phyloP scores from a whole-genome alignment of 2,113 vertebrate species.

The Microtus ochrogaster region DNA sequence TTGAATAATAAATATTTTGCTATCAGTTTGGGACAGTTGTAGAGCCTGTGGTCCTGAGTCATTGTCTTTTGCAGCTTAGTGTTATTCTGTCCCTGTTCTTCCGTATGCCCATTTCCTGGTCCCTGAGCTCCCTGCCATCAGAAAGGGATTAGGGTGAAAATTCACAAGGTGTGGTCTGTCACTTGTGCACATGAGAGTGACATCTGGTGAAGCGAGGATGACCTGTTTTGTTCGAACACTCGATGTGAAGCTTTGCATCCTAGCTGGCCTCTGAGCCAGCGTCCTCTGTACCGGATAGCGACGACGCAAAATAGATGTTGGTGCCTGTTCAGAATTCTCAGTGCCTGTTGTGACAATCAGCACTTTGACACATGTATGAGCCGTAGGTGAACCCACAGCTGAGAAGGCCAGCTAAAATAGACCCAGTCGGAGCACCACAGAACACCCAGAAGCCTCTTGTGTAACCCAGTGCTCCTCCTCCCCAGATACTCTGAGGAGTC shows the following conservation, averaged over 20 bases:
- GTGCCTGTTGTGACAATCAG: not conserved
- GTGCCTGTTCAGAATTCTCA: not conserved
- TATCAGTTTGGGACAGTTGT: not conserved
- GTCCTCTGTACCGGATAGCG: not conserved
- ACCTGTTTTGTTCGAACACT: not conserved
- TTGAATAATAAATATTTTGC: constrained; percentile 37
- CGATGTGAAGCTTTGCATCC: not conserved
- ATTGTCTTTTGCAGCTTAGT: not conserved
- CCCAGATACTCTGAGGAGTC: not conserved
- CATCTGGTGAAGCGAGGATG: not conserved
- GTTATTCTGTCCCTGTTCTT: not conserved
- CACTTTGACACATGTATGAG: not conserved
- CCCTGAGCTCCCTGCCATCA: not conserved
- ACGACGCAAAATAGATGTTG: not conserved
- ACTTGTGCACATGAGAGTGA: fast-evolving
- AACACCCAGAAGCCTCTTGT: not conserved
- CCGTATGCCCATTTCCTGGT: not conserved
- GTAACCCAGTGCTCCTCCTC: not conserved
- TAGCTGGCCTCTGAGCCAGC: not conserved
- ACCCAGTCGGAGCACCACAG: not conserved
- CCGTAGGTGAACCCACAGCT: not conserved
- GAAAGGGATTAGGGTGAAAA: not conserved
- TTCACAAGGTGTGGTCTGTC: not conserved
- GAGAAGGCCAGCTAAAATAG: not conserved
- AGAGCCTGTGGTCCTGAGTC: not conserved